Base-by-base conservation (phyloP, 2,797 vertebrate species). In the Harpagifer antarcticus region DNA sequence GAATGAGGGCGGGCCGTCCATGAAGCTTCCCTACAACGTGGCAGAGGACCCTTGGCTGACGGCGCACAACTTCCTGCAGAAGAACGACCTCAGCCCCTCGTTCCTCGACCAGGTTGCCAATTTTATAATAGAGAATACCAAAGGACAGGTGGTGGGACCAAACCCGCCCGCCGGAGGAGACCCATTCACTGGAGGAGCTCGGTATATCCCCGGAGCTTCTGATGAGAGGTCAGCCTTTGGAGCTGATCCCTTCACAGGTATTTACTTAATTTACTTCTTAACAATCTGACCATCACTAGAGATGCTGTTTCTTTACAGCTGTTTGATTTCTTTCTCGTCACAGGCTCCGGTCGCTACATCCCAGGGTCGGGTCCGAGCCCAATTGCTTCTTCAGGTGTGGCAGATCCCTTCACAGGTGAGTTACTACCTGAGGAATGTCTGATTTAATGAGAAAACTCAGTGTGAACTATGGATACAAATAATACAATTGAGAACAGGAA, bases 31-130 rank as follows among this genome's bases (percentile, higher is more conserved):
- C 3, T 99, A 99, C 89, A 99, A 97, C 40, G 56, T 96, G 78
- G 83, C 91, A 3, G 98, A 99, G 4, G 98, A 99, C 91, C 98
- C 98, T 60, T 99, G 98, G 98, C 91, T 98, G 84, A 95, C 95
- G 1, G 98, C 98, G 0, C 97, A 99, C 88, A 98, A 98, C 94
- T 99, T 99, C 85, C 89, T 99, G 66, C 95, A 98, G 92, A 98
- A 95, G 92, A 98, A 99, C 76, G 96, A 99, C 89, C 92, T 99
- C 57, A 98, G 96, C 89, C 95, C 98, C 42, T 96, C 97, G 96
- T 99, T 99, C 92, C 93, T 99, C 61, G 98, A 99, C 95, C 98
- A 99, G 83, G 98, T 99, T 76, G 98, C 98, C 81, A 97, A 99
- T 85, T 99, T 99, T 89, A 99, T 99, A 77, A 97, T 98, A 8